Base-by-base conservation (phyloP, 2,888 invertebrate species). In the Parascotia fuliginaria region DNA sequence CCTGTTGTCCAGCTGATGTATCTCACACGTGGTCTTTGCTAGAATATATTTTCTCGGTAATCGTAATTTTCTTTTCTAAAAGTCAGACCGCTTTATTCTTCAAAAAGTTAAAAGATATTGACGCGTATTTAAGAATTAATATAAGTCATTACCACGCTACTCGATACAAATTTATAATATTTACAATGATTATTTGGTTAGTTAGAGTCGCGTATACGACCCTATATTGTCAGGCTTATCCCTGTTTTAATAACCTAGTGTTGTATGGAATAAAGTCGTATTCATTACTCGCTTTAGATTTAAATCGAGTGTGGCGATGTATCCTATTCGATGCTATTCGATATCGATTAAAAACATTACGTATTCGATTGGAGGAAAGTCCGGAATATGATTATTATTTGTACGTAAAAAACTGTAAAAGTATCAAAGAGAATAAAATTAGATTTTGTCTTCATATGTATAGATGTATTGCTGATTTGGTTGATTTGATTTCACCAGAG, bases 281-380 rank as follows among this genome's bases (percentile, higher is more conserved):
- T n/a, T 79, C 83, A 0, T 68, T 85, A 1, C 54, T 87, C 3
- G 80, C 85, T 9, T 71, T 91, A 9, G 90, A 91, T 66, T 56
- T 86, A 2, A 86, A 81, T 60, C 69, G 90, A 51, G 82, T 87
- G 0, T 90, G 89, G 90, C 72, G 91, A 29, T 87, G 81, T 45
- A 61, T 81, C 9, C 27, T 90, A 9, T 82, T 87, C 33, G 83
- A 89, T 55, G 66, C 77, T 6, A 64, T 89, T 11, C 73, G 88
- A 16, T 80, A 79, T 55, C 77, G 91, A 27, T 68, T 91, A 19
- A 81, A 74, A 39, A 58, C 83, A 1, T 72, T 91, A 0, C 76
- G 87, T 0, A 38, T 68, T 14, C 74, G 89, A 38, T 57, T 91
- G 28, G 78, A 83, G 41, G 89, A 90, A 48, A 59, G 65, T 28